Percentiles rank a stretch among this genome's conserved stretches.
Evolutionary conservation across 1,140 invertebrate species (phyloP).

Genomic region (Hylaeus volcanicus): DNA sequence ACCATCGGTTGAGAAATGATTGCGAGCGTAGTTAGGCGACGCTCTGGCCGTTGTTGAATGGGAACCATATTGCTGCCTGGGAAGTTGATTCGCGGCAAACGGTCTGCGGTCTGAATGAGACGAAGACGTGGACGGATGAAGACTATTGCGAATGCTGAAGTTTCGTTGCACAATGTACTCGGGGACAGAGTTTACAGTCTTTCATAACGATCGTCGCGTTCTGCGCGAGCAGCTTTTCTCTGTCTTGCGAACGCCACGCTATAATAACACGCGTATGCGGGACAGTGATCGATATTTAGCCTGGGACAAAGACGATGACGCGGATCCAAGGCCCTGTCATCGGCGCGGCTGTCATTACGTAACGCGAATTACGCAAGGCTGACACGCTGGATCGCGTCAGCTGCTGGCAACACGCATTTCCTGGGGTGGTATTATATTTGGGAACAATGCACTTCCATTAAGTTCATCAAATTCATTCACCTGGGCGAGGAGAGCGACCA

Average conservation of each 20-base stretch:
- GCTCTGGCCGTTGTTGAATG: no score
- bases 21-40: no score
- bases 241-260: background rate
- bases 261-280: conserved; percentile 29
- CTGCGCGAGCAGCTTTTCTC: background rate
- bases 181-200: conserved; percentile 9
- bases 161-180: conserved; percentile 28
- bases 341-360: conserved; percentile 46
- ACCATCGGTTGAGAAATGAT: no score
- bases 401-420: conserved; percentile 49
- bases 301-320: conserved; percentile 52
- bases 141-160: conserved; percentile 14
- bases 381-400: conserved; percentile 52
- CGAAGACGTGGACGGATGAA: background rate
- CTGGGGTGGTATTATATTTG: conserved; percentile 20
- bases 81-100: background rate
- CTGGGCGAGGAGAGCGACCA: no score
- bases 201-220: conserved; percentile 16
- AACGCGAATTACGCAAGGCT: conserved; percentile 50
- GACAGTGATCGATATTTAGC: conserved; percentile 58
- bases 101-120: background rate
- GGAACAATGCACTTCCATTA: conserved; percentile 47
- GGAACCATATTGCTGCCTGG: background rate
- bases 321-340: conserved; percentile 25
- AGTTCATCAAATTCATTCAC: background rate